Evolutionary conservation across 2,888 invertebrate species (phyloP), one percentile per base, ranked within the genome.

Genomic region (Ceramica pisi): DNA sequence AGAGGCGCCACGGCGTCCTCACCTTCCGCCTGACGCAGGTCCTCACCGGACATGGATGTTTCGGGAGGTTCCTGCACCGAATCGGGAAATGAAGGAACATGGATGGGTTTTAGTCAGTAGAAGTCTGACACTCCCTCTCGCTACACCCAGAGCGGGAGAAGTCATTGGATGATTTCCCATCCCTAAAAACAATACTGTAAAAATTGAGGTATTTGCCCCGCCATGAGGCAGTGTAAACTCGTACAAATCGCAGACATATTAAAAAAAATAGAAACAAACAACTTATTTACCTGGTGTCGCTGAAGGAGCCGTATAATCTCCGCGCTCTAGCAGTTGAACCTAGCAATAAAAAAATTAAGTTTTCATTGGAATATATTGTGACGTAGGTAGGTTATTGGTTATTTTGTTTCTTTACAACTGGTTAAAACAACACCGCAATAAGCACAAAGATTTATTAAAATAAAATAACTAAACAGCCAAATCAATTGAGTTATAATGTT

Each of bases 371-470:
- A 57, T 53, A 61, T 53, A 53, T 5, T 0, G 2, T 2, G 3
- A 55, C 0, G 23, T 19, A 14, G 41, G 23, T 19, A 14, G 41
- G 73, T 80, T 80, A 82, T 63, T 78, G 65, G 78, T 79, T 79
- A 79, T 67, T 72, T 72, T 26, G 19, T 56, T 60, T 64, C 26
- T 19, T 35, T 53, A 66, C 48, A 59, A 44, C 41, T 44, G 31
- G 63, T 66, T 67, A 60, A 69, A 60, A 68, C 44, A 66, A 69
- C 62, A 85, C 59, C 78, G 86, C 88, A 81, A 69, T 56, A 79
- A 88, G 85, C 85, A 78, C 75, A 70, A 83, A 85, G 77, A 80
- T 77, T 53, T 50, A 62, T 78, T 53, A 76, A 21, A 68, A 31
- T 57, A 77, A 6, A 55, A 72, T n/a, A 21, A 57, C 16, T 48